Evolutionary conservation across 2,797 vertebrate genomes (phyloP).

Genomic region (Hippocampus kuda): DNA sequence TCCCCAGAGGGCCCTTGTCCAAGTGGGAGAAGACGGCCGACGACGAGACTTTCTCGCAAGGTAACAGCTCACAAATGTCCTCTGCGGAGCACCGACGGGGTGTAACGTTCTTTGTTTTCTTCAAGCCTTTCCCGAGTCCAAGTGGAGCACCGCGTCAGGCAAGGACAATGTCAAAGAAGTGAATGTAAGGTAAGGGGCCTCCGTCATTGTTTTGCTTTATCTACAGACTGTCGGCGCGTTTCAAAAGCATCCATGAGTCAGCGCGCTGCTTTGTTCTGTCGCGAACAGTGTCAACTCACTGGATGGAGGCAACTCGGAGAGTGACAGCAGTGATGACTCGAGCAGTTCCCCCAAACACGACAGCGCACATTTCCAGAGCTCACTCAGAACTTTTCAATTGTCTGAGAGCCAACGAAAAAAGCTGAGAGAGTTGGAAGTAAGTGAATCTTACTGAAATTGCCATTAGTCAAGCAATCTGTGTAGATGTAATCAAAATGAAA

Average conservation of each 20-base stretch:
- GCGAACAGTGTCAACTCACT: slow-evolving; percentile 43
- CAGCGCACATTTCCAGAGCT: slow-evolving; percentile 64
- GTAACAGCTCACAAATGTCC: slow-evolving; percentile 28
- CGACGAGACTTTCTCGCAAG: slow-evolving; percentile 46
- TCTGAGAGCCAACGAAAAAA: slow-evolving; percentile 71
- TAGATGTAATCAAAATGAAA: background rate
- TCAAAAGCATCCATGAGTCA: background rate
- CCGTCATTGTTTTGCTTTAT: background rate
- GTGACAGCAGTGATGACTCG: slow-evolving; percentile 61
- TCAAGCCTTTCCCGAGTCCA: slow-evolving; percentile 60
- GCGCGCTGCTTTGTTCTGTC: background rate
- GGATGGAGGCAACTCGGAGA: slow-evolving; percentile 51
- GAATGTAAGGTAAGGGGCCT: slow-evolving; percentile 44
- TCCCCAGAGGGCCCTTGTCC: slow-evolving; percentile 63
- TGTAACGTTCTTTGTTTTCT: slow-evolving; percentile 10
- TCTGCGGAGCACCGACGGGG: background rate
- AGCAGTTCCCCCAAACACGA: slow-evolving; percentile 61
- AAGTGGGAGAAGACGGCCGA: slow-evolving; percentile 71
- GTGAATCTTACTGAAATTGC: slow-evolving; percentile 4
- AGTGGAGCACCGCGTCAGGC: slow-evolving; percentile 56
- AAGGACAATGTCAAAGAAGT: slow-evolving; percentile 36
- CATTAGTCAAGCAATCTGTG: background rate
- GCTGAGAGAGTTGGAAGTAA: slow-evolving; percentile 70
- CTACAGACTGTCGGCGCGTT: background rate
- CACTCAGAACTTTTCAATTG: slow-evolving; percentile 65